Conservation (phyloP, 2,797 vertebrate genomes). For the Crocidura indochinensis region DNA sequence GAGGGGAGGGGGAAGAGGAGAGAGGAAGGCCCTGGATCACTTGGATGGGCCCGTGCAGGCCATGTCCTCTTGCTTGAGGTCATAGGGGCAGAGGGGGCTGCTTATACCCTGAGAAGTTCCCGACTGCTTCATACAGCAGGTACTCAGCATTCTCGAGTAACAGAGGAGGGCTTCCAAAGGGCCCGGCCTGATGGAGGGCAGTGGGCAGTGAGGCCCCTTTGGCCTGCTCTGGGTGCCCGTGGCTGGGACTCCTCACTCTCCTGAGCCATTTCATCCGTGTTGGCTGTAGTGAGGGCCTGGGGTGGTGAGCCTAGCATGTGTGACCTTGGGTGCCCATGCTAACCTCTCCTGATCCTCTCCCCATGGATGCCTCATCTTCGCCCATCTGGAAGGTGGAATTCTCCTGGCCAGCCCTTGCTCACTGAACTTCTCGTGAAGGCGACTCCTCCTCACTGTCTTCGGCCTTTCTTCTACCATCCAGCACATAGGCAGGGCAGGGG, state of each 20-base stretch:
- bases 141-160: background rate
- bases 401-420: background rate
- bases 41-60: background rate
- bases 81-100: background rate
- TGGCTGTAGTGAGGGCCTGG: too few species aligned
- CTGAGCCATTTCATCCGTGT: too few species aligned
- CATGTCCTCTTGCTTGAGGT: too few species aligned
- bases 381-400: too few species aligned
- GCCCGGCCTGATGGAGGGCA: background rate
- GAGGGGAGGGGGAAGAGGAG: too few species aligned
- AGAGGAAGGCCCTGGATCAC: rapidly evolving
- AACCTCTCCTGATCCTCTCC: background rate
- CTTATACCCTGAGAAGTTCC: background rate
- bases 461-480: background rate
- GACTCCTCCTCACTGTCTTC: background rate
- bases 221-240: background rate
- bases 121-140: background rate
- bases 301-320: too few species aligned
- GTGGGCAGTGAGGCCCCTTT: background rate
- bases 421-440: too few species aligned
- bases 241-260: background rate
- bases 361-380: too few species aligned
- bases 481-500: background rate
- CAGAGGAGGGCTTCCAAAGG: background rate
- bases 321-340: background rate